A percentile compares a stretch with the other conserved stretches of the same genome.
Evolutionary conservation across 2,888 invertebrate species (phyloP).

Genomic region (Drosophila yooni): DNA sequence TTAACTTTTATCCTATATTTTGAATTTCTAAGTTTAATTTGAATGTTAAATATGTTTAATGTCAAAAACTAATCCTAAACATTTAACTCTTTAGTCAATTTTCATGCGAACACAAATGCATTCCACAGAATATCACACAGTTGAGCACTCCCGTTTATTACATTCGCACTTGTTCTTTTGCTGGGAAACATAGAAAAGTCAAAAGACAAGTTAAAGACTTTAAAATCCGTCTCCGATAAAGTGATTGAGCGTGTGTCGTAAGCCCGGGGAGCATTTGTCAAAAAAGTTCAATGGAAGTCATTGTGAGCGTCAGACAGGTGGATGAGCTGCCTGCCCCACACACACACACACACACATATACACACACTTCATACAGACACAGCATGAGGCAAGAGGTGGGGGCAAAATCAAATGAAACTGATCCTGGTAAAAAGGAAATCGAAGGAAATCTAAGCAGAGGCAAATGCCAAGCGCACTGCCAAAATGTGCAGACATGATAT

Average conservation of each 20-base stretch:
- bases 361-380: neutral
- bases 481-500: constrained; percentile 70
- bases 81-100: neutral
- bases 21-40: accelerated
- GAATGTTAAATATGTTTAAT: neutral
- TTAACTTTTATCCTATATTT: neutral
- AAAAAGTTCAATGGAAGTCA: constrained; percentile 57
- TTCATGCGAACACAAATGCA: neutral
- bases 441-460: constrained; percentile 49
- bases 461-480: constrained; percentile 50
- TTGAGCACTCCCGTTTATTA: neutral
- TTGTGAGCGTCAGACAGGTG: constrained; percentile 58
- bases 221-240: constrained; percentile 70
- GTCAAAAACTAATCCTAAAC: neutral
- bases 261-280: constrained; percentile 64
- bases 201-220: constrained; percentile 76
- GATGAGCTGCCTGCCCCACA: constrained; percentile 28
- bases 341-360: neutral
- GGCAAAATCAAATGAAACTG: constrained; percentile 58
- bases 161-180: neutral
- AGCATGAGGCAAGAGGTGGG: neutral
- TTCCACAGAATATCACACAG: neutral
- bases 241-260: constrained; percentile 69
- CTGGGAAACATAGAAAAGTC: constrained; percentile 58
- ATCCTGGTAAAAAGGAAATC: constrained; percentile 27